Evolutionary conservation across 2,113 vertebrate species (phyloP), one percentile per base, ranked within the genome.

Genomic region (Saimiri boliviensis): DNA sequence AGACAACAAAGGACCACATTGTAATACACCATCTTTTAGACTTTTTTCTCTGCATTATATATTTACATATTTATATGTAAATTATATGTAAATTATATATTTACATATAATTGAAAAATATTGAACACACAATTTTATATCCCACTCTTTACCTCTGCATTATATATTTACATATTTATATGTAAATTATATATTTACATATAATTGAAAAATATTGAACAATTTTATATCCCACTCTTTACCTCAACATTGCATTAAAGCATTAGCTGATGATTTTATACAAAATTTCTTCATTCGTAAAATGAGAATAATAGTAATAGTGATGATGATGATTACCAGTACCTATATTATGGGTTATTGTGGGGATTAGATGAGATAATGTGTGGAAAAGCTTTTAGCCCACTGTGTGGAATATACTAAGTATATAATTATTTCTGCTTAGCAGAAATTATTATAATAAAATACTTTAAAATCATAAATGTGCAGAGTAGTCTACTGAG

Each of bases 281-380:
- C 27, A 49, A 96, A 89, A 14, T 94, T 91, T 89, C 35, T 92
- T 95, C 84, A 76, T 93, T 94, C 94, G 23, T 96, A 83, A 94
- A 93, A 71, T 91, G 79, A 74, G 14, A 77, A 80, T 89, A 68
- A 87, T 79, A 77, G 25, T 76, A 40, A 71, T 77, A 30, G 42
- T 42, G 32, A 68, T 88, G 23, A 95, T 54, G 47, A 86, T 73
- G 49, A 56, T 84, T 54, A 56, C 19, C 42, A 52, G 54, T 25
- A 56, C 40, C 21, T 77, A 23, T 21, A 54, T 71, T 77, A 42
- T 10, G 40, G 42, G n/a, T 80, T 89, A 79, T 45, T 70, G 32
- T 86, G 12, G 56, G 52, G 54, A 68, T 86, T 86, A 83, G 93
- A 88, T 96, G 82, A 92, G 81, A 76, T 90, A 83, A 89, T 42